Conservation (phyloP, 2,888 invertebrate species). For the Netelia inedita region DNA sequence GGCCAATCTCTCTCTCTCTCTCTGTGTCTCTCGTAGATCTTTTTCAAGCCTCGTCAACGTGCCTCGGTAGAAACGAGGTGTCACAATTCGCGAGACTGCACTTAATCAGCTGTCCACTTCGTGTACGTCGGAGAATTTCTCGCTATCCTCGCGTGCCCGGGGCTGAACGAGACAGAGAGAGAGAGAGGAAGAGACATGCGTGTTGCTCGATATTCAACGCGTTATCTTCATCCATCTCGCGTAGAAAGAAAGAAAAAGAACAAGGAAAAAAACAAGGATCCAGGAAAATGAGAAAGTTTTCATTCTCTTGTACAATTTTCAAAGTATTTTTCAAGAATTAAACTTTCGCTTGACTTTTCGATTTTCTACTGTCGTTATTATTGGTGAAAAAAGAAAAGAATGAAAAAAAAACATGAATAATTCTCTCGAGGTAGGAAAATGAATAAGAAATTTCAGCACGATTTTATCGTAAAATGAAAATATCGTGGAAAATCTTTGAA, state of each 20-base stretch:
- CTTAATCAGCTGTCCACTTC: constrained; percentile 66
- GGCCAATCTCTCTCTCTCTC: too few relatives aligned
- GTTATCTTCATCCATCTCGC: constrained; percentile 25
- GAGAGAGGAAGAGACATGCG: background rate
- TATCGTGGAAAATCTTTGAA: background rate
- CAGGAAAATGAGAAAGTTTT: background rate
- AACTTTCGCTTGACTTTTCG: background rate
- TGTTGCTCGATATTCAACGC: constrained; percentile 38
- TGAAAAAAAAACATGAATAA: background rate
- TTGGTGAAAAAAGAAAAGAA: background rate
- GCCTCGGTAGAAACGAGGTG: constrained; percentile 55
- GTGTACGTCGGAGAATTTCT: constrained; percentile 28
- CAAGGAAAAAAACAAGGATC: background rate
- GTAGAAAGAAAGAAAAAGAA: background rate
- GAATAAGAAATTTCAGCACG: too few relatives aligned
- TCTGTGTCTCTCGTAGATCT: background rate
- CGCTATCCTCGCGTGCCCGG: constrained; percentile 15
- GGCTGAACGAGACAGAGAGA: constrained; percentile 7
- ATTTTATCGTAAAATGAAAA: background rate
- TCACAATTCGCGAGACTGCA: constrained; percentile 60
- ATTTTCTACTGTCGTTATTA: background rate
- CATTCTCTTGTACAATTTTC: background rate
- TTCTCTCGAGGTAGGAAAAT: background rate
- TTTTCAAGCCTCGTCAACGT: constrained; percentile 36
- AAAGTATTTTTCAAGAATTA: background rate